A percentile compares a stretch with the other conserved stretches of the same genome.
These are phyloP conservation scores for Drosophila putrida DNA, from an alignment of 2,888 invertebrate species.

Conservation along the genomic window DNA sequence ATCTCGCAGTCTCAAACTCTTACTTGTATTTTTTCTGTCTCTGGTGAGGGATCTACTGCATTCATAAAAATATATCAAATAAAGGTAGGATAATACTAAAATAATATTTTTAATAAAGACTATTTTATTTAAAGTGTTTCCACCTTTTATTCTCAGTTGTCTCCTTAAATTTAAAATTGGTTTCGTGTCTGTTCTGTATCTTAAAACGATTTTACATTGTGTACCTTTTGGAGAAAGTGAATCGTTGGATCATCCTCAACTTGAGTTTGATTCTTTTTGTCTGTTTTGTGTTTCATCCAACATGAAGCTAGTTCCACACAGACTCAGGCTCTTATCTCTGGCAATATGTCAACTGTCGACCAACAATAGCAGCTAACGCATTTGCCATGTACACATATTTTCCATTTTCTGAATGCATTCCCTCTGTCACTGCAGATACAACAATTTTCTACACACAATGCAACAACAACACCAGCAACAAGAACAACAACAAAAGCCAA, in stretches of 20 bases:
- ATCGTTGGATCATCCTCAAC: slow-evolving; percentile 11
- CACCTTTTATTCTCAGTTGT: not conserved
- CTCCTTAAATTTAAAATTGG: not conserved
- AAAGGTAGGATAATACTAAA: not conserved
- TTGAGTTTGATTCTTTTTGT: slow-evolving; percentile 8
- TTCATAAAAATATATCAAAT: slow-evolving; percentile 10
- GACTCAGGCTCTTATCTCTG: slow-evolving; percentile 45
- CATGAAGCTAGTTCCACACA: slow-evolving; percentile 10
- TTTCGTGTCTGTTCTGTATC: not conserved
- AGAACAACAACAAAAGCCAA: slow-evolving; percentile 32
- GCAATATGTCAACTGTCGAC: slow-evolving; percentile 65
- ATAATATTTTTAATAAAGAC: too few species aligned
- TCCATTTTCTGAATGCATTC: slow-evolving; percentile 51
- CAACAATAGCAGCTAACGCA: slow-evolving; percentile 47
- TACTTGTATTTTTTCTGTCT: not conserved
- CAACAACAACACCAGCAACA: not conserved
- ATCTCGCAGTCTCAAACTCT: not conserved
- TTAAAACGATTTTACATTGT: not conserved
- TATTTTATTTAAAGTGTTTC: not conserved
- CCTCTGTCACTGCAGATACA: slow-evolving; percentile 30
- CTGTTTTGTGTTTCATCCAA: slow-evolving; percentile 4
- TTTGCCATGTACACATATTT: slow-evolving; percentile 34
- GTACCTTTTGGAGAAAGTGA: slow-evolving; percentile 27
- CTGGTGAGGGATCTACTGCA: not conserved
- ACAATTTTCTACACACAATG: slow-evolving; percentile 26